phyloP scores from a whole-genome alignment of 2,797 vertebrate genomes.

The Pteronotus mesoamericanus region DNA sequence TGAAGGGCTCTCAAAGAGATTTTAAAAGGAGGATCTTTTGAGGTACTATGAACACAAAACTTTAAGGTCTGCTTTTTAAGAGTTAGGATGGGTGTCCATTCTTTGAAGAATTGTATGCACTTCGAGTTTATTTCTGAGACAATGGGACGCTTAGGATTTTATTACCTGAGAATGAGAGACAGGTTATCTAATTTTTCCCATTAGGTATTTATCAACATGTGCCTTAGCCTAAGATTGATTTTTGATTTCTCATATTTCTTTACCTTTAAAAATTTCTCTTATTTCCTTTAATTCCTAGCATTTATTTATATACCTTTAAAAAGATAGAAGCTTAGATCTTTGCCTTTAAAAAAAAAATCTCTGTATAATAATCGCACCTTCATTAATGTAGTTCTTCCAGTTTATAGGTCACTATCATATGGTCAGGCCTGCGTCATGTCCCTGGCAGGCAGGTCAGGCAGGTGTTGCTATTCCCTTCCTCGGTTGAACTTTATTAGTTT shows the following conservation, averaged over 20 bases:
- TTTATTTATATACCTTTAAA: neutral
- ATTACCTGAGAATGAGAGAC: neutral
- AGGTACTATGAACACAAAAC: neutral
- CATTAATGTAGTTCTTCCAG: neutral
- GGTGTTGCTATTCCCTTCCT: neutral
- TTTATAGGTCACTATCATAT: neutral
- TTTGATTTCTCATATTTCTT: neutral
- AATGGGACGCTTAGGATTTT: neutral
- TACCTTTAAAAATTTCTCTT: neutral
- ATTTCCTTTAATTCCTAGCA: neutral
- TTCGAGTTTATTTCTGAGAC: neutral
- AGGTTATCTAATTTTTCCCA: neutral
- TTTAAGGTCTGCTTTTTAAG: neutral
- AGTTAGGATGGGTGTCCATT: neutral
- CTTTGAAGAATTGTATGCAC: slow-evolving; percentile 23
- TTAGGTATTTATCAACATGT: neutral
- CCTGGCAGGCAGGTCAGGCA: neutral
- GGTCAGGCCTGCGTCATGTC: too few relatives aligned
- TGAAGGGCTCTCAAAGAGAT: neutral
- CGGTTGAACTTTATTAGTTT: neutral
- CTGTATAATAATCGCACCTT: neutral
- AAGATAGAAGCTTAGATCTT: neutral
- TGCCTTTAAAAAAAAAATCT: neutral
- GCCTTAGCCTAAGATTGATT: neutral
- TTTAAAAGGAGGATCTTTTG: neutral